These are phyloP conservation scores for Hypotaenidia philippensis DNA, from an alignment of 2,797 vertebrate species.

Conservation along the genomic window DNA sequence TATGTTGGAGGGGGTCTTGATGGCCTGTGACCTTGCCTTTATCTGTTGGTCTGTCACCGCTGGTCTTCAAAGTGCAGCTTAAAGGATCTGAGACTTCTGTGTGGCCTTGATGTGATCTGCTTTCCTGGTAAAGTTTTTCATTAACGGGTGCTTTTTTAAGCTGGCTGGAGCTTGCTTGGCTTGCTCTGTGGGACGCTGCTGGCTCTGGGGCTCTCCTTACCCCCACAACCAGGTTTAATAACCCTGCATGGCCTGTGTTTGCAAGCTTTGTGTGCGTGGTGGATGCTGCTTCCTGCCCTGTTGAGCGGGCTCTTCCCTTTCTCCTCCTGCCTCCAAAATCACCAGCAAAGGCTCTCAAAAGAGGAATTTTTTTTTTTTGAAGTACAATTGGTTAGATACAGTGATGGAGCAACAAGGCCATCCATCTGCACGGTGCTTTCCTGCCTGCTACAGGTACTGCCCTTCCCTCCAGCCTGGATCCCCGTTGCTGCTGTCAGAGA, in stretches of 20 bases:
- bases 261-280: not conserved
- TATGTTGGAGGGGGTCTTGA: conserved; percentile 70
- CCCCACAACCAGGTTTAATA: conserved; percentile 27
- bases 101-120: conserved; percentile 68
- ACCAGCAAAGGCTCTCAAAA: conserved; percentile 14
- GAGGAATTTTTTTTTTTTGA: not conserved
- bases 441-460: not conserved
- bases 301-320: not conserved
- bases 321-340: not conserved
- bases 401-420: not conserved
- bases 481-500: not conserved
- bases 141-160: conserved; percentile 62
- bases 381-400: conserved; percentile 24
- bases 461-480: not conserved
- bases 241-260: not conserved
- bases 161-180: conserved; percentile 35
- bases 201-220: conserved; percentile 40
- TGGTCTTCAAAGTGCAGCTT: conserved; percentile 74
- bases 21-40: conserved; percentile 86
- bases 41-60: conserved; percentile 57
- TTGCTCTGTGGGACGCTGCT: conserved; percentile 40
- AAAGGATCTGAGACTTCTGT: conserved; percentile 73
- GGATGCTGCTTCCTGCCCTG: not conserved
- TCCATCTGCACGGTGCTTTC: not conserved
- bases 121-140: conserved; percentile 57